These are phyloP conservation scores for Campylorhamphus procurvoides DNA, from an alignment of 2,113 vertebrate genomes.

Conservation along the genomic window DNA sequence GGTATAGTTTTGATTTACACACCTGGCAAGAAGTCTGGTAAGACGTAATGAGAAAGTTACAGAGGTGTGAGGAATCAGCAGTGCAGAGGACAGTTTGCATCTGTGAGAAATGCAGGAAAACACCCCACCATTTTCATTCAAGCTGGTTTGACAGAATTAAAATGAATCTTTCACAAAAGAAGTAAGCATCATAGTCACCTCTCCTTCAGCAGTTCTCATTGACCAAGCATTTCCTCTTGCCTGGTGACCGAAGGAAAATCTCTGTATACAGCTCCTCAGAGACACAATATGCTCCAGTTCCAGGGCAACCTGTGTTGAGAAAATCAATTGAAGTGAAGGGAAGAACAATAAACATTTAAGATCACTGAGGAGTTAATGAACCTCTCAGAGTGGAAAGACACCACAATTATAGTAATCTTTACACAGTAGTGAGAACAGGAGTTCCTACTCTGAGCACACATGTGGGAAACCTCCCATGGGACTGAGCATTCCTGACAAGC, in stretches of 20 bases:
- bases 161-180: background rate
- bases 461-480: rapidly evolving
- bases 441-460: background rate
- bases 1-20: background rate
- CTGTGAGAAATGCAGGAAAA: background rate
- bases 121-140: background rate
- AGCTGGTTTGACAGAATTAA: background rate
- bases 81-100: background rate
- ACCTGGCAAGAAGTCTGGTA: background rate
- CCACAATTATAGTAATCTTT: background rate
- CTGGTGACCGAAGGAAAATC: background rate
- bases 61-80: background rate
- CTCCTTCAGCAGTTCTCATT: background rate
- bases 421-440: background rate
- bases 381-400: background rate
- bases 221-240: background rate
- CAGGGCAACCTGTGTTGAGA: background rate
- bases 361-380: background rate
- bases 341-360: background rate
- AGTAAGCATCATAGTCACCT: background rate
- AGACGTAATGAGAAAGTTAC: background rate
- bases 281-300: background rate
- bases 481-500: background rate
- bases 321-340: background rate
- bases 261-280: background rate